phyloP scores from a whole-genome alignment of 2,113 vertebrate genomes.

The Entelurus aequoreus region DNA sequence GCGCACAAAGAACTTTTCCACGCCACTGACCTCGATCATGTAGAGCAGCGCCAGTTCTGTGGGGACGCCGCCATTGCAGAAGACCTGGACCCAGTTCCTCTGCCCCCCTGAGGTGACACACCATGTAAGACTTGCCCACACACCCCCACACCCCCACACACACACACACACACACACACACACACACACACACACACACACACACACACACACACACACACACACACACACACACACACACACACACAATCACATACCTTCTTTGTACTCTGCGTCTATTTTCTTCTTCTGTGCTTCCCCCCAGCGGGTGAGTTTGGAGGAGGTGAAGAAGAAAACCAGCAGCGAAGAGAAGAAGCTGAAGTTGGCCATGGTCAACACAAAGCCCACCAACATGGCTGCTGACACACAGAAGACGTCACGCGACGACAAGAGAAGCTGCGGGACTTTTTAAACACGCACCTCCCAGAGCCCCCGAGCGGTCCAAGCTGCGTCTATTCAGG shows the following conservation, averaged over 20 bases:
- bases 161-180: not conserved
- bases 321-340: constrained; percentile 87
- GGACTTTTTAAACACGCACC: not conserved
- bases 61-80: constrained; percentile 91
- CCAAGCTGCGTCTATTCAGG: constrained; percentile 83
- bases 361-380: constrained; percentile 91
- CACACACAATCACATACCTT: constrained; percentile 70
- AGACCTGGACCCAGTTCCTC: constrained; percentile 94
- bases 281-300: constrained; percentile 79
- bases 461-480: constrained; percentile 78
- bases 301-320: constrained; percentile 92
- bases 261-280: constrained; percentile 90
- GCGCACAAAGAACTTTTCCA: no score
- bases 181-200: not conserved
- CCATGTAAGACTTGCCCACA: no score
- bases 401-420: not conserved
- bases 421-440: not conserved
- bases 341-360: constrained; percentile 89
- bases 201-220: no score
- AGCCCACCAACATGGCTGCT: constrained; percentile 87
- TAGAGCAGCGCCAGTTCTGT: constrained; percentile 91
- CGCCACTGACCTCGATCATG: constrained; percentile 81
- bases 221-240: no score
- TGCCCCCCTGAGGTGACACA: constrained; percentile 78
- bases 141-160: not conserved